These are phyloP conservation scores for Nemopilema nomurai DNA, from an alignment of 30 jellyfish, hydroid and myxozoan species.

Conservation along the genomic window DNA sequence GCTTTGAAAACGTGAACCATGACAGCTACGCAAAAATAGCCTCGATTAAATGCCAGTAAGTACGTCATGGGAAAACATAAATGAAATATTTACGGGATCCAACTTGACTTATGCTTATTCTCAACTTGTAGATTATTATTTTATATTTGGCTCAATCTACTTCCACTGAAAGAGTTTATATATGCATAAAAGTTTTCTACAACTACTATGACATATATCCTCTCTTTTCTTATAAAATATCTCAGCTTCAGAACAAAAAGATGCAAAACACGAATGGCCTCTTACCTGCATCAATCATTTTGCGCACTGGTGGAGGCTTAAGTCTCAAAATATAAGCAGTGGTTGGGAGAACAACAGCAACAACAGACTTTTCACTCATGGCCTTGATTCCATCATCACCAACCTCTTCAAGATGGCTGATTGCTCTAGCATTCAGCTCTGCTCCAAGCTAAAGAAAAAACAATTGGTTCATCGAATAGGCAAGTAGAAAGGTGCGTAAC, in stretches of 20 bases:
- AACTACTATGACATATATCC: too few relatives aligned
- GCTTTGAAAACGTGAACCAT: too few relatives aligned
- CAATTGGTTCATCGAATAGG: background rate
- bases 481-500: background rate
- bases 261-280: background rate
- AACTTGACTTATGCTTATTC: too few relatives aligned
- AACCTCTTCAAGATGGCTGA: slow-evolving; percentile 95
- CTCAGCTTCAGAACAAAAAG: background rate
- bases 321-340: slow-evolving; percentile 85
- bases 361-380: slow-evolving; percentile 75
- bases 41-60: too few relatives aligned
- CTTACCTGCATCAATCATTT: slow-evolving; percentile 88
- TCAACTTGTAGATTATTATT: too few relatives aligned
- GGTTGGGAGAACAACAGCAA: slow-evolving; percentile 89
- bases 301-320: slow-evolving; percentile 94
- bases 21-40: too few relatives aligned
- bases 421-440: slow-evolving; percentile 84
- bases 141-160: too few relatives aligned
- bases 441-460: slow-evolving; percentile 81
- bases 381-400: slow-evolving; percentile 83
- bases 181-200: too few relatives aligned
- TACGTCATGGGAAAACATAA: too few relatives aligned
- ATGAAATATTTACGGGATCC: too few relatives aligned
- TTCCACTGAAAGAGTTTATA: too few relatives aligned
- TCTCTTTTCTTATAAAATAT: background rate